Percentiles rank a stretch among this genome's conserved stretches.
Conservation (phyloP, 2,797 vertebrate genomes). For the Oreochromis grahami region DNA sequence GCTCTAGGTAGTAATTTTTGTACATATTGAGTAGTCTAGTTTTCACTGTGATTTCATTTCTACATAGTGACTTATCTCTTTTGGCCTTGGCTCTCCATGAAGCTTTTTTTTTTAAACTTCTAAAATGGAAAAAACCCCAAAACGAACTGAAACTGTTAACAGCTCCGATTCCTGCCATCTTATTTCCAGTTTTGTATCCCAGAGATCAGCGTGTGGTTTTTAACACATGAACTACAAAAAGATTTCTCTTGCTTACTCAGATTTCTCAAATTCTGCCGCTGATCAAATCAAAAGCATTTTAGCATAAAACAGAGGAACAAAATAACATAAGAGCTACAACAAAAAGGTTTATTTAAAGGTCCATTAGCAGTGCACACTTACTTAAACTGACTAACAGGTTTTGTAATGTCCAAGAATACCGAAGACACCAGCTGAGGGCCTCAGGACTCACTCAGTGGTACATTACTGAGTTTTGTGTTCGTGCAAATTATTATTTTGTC, state of each 20-base stretch:
- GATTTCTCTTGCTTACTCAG: not conserved
- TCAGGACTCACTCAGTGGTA: fast-evolving
- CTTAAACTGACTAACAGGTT: not conserved
- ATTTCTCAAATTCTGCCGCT: not conserved
- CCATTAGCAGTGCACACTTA: not conserved
- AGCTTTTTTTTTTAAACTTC: not conserved
- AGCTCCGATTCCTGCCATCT: fast-evolving
- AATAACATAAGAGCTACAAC: fast-evolving
- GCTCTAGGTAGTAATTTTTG: no score
- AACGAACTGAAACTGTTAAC: not conserved
- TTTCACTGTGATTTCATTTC: not conserved
- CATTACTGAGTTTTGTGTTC: not conserved
- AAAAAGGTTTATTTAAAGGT: not conserved
- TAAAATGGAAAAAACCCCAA: not conserved
- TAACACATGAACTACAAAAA: no score
- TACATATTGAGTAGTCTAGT: not conserved
- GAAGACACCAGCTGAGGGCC: not conserved
- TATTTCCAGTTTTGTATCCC: not conserved
- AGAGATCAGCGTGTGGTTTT: not conserved
- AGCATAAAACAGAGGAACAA: not conserved
- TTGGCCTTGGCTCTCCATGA: not conserved
- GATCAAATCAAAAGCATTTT: not conserved
- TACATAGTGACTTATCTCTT: fast-evolving
- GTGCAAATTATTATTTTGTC: not conserved
- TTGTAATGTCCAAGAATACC: not conserved